These are phyloP conservation scores for Lamellibrachia luymesi DNA, from an alignment of 1,140 invertebrate genomes.

Conservation along the genomic window DNA sequence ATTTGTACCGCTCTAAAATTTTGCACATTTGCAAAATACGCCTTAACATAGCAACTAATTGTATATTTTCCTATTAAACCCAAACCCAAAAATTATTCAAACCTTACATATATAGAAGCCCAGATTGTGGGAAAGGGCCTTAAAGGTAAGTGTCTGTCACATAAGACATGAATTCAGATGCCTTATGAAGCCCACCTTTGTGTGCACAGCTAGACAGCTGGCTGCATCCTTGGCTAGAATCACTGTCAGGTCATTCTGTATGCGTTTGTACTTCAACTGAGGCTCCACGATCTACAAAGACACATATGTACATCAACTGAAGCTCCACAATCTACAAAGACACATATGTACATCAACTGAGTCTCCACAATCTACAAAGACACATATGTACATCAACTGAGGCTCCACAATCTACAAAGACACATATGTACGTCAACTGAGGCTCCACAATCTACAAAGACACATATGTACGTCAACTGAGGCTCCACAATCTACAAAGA, in stretches of 20 bases:
- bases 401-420: too few relatives aligned
- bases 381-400: too few relatives aligned
- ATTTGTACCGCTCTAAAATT: too few relatives aligned
- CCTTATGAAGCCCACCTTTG: slow-evolving; percentile 66
- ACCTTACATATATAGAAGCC: not conserved
- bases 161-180: not conserved
- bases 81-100: not conserved
- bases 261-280: slow-evolving; percentile 85
- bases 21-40: too few relatives aligned
- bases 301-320: not conserved
- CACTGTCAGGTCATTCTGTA: slow-evolving; percentile 80
- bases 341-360: too few relatives aligned
- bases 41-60: too few relatives aligned
- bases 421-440: too few relatives aligned
- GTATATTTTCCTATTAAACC: not conserved
- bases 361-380: too few relatives aligned
- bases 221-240: slow-evolving; percentile 87
- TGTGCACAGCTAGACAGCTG: slow-evolving; percentile 87
- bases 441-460: too few relatives aligned
- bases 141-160: not conserved
- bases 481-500: too few relatives aligned
- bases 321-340: too few relatives aligned
- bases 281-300: slow-evolving; percentile 65
- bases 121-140: not conserved
- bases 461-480: too few relatives aligned